phyloP scores from a whole-genome alignment of 2,113 vertebrate species.

The Chloroceryle aenea region DNA sequence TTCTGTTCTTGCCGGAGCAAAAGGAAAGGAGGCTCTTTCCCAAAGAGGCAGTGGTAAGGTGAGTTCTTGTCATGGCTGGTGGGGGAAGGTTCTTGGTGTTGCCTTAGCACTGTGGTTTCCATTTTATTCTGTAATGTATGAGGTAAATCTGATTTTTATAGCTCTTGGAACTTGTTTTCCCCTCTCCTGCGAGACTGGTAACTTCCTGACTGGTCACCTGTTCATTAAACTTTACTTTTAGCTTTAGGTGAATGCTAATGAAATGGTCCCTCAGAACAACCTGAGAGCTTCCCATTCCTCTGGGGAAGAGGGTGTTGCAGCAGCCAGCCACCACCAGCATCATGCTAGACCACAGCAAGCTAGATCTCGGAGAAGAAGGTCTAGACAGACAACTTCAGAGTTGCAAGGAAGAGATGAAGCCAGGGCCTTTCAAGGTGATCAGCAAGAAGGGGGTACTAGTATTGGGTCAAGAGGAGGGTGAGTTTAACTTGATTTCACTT shows the following conservation, averaged over 20 bases:
- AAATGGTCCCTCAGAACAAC: background rate
- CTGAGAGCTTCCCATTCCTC: fast-evolving
- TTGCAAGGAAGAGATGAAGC: background rate
- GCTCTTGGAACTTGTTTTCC: background rate
- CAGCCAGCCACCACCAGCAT: background rate
- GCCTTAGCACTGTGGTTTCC: fast-evolving
- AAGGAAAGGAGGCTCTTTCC: fast-evolving
- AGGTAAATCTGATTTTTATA: background rate
- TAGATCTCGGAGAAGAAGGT: background rate
- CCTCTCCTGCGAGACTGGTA: fast-evolving
- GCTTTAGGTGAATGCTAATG: background rate
- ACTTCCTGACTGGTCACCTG: background rate
- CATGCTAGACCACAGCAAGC: fast-evolving
- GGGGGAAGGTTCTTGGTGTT: background rate
- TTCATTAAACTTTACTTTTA: background rate
- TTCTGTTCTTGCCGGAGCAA: fast-evolving
- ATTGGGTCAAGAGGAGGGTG: background rate
- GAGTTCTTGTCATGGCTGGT: fast-evolving
- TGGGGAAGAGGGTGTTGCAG: background rate
- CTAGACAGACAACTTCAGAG: background rate
- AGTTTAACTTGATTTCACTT: background rate
- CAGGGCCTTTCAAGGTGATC: background rate
- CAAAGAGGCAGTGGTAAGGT: background rate
- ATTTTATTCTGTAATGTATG: background rate
- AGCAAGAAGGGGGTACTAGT: background rate